phyloP scores from a whole-genome alignment of 2,113 vertebrate genomes.

The Ailuropoda melanoleuca region DNA sequence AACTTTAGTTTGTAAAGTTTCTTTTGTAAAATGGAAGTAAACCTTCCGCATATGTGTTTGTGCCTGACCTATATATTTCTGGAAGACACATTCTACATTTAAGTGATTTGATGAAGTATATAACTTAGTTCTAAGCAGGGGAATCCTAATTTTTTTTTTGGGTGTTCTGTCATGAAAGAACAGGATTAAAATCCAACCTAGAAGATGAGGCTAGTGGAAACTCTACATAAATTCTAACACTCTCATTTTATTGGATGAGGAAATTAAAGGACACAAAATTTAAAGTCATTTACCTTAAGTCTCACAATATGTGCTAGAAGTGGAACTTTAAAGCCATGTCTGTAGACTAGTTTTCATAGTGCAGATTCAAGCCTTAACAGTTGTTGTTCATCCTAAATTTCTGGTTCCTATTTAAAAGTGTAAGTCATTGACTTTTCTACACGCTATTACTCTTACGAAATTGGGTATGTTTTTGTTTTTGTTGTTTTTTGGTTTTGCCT shows the following conservation, averaged over 20 bases:
- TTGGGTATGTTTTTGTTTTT: background rate
- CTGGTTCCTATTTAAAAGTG: background rate
- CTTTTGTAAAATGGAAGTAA: slow-evolving; percentile 40
- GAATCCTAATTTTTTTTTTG: background rate
- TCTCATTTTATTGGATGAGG: background rate
- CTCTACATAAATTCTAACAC: background rate
- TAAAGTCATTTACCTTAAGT: background rate
- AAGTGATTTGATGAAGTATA: background rate
- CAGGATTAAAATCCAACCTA: background rate
- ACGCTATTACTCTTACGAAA: background rate
- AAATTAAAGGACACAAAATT: background rate
- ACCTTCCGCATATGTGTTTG: background rate
- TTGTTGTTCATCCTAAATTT: background rate
- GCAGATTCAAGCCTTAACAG: background rate
- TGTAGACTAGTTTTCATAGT: background rate
- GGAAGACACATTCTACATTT: background rate
- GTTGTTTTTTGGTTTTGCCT: background rate
- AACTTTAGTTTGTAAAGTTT: background rate
- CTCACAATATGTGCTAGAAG: background rate
- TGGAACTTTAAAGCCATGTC: background rate
- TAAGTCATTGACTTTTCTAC: slow-evolving; percentile 2
- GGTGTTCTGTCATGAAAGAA: background rate
- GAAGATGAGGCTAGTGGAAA: background rate
- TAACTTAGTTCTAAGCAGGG: background rate
- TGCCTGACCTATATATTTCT: background rate